These are phyloP conservation scores for Latrodectus geometricus DNA, from an alignment of 1,140 invertebrate genomes.

Conservation along the genomic window DNA sequence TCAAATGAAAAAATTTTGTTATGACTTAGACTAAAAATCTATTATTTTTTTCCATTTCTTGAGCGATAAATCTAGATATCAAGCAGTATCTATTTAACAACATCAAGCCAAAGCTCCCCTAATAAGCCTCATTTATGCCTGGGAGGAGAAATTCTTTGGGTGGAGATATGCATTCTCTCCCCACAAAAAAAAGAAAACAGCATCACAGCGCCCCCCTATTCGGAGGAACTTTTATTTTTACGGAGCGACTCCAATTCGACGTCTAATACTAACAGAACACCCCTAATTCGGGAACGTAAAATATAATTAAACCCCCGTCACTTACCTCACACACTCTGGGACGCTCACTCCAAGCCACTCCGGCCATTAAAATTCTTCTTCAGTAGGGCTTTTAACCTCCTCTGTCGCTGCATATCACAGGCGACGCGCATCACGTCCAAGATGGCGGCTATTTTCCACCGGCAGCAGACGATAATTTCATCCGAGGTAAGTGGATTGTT, in stretches of 20 bases:
- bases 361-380: background rate
- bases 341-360: background rate
- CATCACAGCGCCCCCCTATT: constrained; percentile 27
- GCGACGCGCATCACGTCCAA: constrained; percentile 24
- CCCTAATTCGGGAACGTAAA: constrained; percentile 48
- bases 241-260: constrained; percentile 41
- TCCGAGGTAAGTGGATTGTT: background rate
- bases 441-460: constrained; percentile 16
- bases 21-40: too few relatives aligned
- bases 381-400: constrained; percentile 9
- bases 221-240: constrained; percentile 46
- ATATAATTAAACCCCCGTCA: constrained; percentile 45
- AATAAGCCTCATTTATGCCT: background rate
- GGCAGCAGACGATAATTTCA: background rate
- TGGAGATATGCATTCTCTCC: background rate
- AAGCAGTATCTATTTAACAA: too few relatives aligned
- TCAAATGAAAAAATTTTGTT: too few relatives aligned
- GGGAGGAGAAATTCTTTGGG: background rate
- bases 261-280: constrained; percentile 17
- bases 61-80: too few relatives aligned
- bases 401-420: constrained; percentile 4
- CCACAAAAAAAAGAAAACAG: background rate
- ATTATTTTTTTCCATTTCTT: too few relatives aligned
- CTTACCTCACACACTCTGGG: constrained; percentile 29
- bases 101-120: too few relatives aligned